Conservation (phyloP, 2,797 vertebrate species). For the Tragopan temminckii region DNA sequence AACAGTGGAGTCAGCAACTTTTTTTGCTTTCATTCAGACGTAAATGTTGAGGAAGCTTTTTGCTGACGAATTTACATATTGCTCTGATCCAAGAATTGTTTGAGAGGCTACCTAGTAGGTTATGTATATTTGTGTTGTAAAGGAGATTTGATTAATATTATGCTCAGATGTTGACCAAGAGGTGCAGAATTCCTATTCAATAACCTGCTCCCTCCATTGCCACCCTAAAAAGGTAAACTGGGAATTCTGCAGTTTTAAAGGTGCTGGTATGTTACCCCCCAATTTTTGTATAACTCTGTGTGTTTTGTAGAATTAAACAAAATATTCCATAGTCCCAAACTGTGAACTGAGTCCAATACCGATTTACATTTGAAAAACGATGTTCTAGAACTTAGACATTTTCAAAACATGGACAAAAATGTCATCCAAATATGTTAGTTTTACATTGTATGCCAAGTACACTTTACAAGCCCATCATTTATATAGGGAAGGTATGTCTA, state of each 20-base stretch:
- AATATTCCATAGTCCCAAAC: neutral
- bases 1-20: neutral
- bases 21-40: neutral
- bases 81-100: neutral
- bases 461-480: neutral
- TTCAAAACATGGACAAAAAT: neutral
- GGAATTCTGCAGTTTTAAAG: neutral
- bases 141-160: neutral
- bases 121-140: neutral
- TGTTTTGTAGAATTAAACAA: neutral
- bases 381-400: neutral
- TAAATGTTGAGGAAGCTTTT: neutral
- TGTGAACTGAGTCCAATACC: neutral
- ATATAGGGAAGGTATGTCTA: accelerated
- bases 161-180: neutral
- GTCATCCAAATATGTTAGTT: neutral
- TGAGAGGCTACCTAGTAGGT: neutral
- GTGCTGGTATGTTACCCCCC: neutral
- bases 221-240: neutral
- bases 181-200: neutral
- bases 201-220: accelerated
- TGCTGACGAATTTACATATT: neutral
- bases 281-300: neutral
- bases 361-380: neutral
- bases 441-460: neutral